These are phyloP conservation scores for Apodemus agrarius DNA, from an alignment of 2,797 vertebrate species.

Conservation along the genomic window DNA sequence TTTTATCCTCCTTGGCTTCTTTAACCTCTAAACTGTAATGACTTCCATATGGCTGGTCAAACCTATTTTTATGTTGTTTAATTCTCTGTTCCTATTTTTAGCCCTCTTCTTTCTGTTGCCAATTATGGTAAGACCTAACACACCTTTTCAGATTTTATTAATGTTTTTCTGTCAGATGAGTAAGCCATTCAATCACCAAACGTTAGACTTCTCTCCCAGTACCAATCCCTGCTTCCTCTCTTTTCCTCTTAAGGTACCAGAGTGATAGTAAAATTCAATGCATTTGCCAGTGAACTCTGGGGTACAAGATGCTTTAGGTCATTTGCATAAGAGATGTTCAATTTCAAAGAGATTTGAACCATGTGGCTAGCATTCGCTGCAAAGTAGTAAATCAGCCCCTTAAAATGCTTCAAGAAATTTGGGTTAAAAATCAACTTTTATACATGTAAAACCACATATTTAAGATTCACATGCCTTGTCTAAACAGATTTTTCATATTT, in stretches of 20 bases:
- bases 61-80: constrained; percentile 82
- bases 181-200: constrained; percentile 13
- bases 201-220: not conserved
- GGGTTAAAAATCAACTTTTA: constrained; percentile 52
- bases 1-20: constrained; percentile 74
- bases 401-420: constrained; percentile 59
- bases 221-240: not conserved
- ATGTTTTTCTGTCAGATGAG: constrained; percentile 52
- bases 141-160: constrained; percentile 65
- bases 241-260: not conserved
- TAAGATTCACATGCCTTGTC: not conserved
- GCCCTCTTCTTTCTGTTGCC: constrained; percentile 79
- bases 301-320: constrained; percentile 19
- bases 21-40: constrained; percentile 80
- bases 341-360: constrained; percentile 42
- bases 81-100: constrained; percentile 84
- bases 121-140: constrained; percentile 81
- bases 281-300: not conserved
- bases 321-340: constrained; percentile 35
- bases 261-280: constrained; percentile 10
- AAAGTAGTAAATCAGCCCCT: constrained; percentile 29
- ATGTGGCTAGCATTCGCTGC: constrained; percentile 53
- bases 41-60: constrained; percentile 84
- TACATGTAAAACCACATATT: constrained; percentile 36
- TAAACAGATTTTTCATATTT: constrained; percentile 65